Evolutionary conservation across 2,113 vertebrate genomes (phyloP), one percentile per base, ranked within the genome.

Genomic region (Brachionichthys hirsutus): DNA sequence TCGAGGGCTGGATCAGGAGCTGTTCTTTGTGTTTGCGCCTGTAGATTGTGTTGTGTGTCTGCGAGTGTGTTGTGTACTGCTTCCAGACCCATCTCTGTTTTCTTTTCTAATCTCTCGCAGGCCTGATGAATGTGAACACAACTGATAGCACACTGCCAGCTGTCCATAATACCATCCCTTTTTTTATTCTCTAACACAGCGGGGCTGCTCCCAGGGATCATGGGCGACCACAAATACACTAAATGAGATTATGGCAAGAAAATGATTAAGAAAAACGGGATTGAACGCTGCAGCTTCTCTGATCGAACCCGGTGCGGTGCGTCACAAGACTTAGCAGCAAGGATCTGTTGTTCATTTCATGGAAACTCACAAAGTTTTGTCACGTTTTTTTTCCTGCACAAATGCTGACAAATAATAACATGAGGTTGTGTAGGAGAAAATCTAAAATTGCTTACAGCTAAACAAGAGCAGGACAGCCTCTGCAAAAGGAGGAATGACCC

Each of bases 141-240:
- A 82, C 55, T 72, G 78, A 85, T 83, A 82, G 67, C 64, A 63
- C 64, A 55, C 69, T 73, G 85, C 75, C 86, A 89, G 82, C 85
- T 90, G 85, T 78, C 75, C 62, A 54, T 76, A 80, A 82, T 67
- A 68, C 54, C 35, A 41, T 45, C 54, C 72, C 66, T 70, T 22
- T 68, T 70, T 22, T 22, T 14, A 13, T 12, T 63, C 63, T 44
- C 44, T 54, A 47, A 72, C 46, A 58, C 58, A 77, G 80, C 57
- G 30, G 70, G 17, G 41, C 40, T 45, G 36, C 70, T 78, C 66
- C 47, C 14, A 20, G 72, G 74, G 77, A 52, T 56, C 38, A 69
- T 42, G 50, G 54, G 54, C 65, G 78, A 73, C 74, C 62, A 81
- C 73, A 80, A 81, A 80, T 71, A 62, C 62, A 62, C 62, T 66